phyloP scores from a whole-genome alignment of 2,113 vertebrate genomes.

The Chionodraco myersi region DNA sequence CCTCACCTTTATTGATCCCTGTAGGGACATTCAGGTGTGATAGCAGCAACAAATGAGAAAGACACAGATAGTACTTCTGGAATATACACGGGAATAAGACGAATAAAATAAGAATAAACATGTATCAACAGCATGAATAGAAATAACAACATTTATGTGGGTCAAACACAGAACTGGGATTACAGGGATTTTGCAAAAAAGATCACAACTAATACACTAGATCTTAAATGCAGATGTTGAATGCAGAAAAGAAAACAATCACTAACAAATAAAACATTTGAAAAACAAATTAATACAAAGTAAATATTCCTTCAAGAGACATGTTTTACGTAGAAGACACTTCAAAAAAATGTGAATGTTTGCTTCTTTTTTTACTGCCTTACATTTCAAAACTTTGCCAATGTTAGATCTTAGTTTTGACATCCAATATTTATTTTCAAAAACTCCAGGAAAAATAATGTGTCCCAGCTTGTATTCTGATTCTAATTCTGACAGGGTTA shows the following conservation, averaged over 20 bases:
- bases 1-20: neutral
- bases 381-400: neutral
- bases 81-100: too few species aligned
- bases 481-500: too few species aligned
- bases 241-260: neutral
- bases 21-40: too few species aligned
- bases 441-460: neutral
- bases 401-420: neutral
- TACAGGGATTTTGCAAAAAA: neutral
- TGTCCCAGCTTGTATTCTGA: neutral
- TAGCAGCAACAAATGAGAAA: too few species aligned
- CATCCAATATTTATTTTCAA: neutral
- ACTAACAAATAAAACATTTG: too few species aligned
- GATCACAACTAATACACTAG: neutral
- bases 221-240: neutral
- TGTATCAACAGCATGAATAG: too few species aligned
- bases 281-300: neutral
- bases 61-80: too few species aligned
- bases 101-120: too few species aligned
- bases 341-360: neutral
- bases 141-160: too few species aligned
- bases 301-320: neutral
- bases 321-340: neutral
- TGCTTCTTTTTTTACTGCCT: neutral
- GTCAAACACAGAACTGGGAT: too few species aligned